phyloP scores from a whole-genome alignment of 37 sponge, comb jelly and placozoan species.

The Eunapius fragilis region DNA sequence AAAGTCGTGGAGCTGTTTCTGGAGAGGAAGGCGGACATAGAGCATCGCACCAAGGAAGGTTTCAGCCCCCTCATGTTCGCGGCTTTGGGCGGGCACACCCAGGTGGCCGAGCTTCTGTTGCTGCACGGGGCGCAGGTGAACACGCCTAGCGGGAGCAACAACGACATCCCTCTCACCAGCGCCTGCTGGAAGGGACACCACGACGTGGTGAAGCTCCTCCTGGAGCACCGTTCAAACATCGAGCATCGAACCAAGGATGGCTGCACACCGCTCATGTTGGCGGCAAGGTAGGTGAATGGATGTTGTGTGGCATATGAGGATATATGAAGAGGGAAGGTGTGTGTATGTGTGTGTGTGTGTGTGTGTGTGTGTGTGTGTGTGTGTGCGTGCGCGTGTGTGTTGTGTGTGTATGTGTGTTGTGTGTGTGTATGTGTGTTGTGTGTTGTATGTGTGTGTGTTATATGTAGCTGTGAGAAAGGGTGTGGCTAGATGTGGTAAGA shows the following conservation, averaged over 20 bases:
- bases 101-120: conserved; percentile 88
- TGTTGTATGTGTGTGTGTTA: too few species aligned
- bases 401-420: too few species aligned
- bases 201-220: conserved; percentile 77
- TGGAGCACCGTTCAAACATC: conserved; percentile 78
- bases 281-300: conserved; percentile 73
- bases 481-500: too few species aligned
- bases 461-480: too few species aligned
- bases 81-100: conserved; percentile 95
- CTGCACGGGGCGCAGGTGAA: conserved; percentile 84
- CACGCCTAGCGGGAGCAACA: conserved; percentile 93
- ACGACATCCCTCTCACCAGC: conserved; percentile 94
- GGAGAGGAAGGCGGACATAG: conserved; percentile 85
- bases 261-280: conserved; percentile 98
- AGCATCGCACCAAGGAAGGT: conserved; percentile 98
- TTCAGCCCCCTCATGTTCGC: conserved; percentile 99
- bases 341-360: too few species aligned
- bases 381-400: too few species aligned
- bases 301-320: neutral
- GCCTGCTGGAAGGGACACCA: conserved; percentile 99
- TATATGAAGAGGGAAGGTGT: too few species aligned
- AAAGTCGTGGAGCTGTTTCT: conserved; percentile 94
- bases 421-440: too few species aligned
- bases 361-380: too few species aligned
- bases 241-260: conserved; percentile 98